Conservation (phyloP, 2,113 vertebrate species). For the Cinclus mexicanus region DNA sequence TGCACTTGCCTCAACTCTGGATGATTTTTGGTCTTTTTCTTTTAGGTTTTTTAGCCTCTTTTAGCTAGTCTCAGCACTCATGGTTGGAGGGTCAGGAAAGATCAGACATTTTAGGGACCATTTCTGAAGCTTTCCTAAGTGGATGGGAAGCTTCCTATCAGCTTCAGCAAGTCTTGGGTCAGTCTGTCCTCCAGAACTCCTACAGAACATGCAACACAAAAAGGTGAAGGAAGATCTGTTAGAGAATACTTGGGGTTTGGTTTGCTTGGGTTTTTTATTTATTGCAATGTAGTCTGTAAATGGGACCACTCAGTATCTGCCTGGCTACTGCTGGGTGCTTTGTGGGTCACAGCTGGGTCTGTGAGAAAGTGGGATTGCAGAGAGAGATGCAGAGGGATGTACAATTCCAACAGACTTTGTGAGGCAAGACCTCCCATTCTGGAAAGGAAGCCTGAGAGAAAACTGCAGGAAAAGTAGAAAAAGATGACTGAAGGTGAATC, state of each 20-base stretch:
- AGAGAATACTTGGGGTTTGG: neutral
- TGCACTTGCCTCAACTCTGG: neutral
- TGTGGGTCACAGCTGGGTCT: neutral
- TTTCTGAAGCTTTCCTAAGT: neutral
- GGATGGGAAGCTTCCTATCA: neutral
- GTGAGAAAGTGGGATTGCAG: neutral
- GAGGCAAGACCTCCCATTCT: neutral
- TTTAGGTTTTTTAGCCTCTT: neutral
- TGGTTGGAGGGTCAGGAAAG: neutral
- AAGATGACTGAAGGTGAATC: neutral
- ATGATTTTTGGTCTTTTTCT: neutral
- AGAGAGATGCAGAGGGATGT: neutral
- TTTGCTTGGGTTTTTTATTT: neutral
- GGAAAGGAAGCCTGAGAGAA: neutral
- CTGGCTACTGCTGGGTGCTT: neutral
- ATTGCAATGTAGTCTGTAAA: neutral
- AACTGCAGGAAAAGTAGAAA: neutral
- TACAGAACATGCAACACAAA: neutral
- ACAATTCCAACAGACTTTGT: neutral
- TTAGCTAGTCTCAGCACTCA: neutral
- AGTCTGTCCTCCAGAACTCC: neutral
- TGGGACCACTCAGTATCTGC: neutral
- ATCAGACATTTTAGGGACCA: neutral
- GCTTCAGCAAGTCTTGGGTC: neutral
- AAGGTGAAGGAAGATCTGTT: neutral